Evolutionary conservation across 2,888 invertebrate species (phyloP), one percentile per base, ranked within the genome.

Genomic region (Ormyrus pomaceus): DNA sequence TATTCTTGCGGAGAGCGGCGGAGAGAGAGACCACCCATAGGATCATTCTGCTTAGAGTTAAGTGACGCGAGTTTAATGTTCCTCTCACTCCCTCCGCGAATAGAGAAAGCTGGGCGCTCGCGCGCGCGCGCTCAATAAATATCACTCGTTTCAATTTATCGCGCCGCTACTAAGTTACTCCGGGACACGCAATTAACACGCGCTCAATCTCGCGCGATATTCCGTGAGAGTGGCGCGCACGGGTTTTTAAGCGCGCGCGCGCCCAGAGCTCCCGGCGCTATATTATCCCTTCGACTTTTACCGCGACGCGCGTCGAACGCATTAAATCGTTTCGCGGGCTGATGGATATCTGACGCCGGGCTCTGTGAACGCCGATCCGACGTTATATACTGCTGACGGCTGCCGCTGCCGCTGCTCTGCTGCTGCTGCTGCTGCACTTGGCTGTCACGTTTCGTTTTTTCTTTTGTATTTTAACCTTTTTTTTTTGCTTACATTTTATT

Each of bases 41-140:
- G 64, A 79, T 64, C 68, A 77, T 72, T 75, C 77, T 78, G 82
- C 82, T 84, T 85, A 84, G 83, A 85, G 84, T 84, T 84, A 85
- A 86, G 83, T 85, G 86, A 86, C 85, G 83, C 83, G 85, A 86
- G 86, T 85, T 87, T 87, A 87, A 87, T 86, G 86, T 86, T 85
- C 83, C 86, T 76, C 78, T 77, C 48, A 4, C 58, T 13, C 56
- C 5, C 53, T 73, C 11, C 76, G 58, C 65, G 68, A 64, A 70
- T 70, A 61, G 76, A 55, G 51, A 58, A 6, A 13, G n/a, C 19
- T 19, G 19, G 1, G 1, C 2, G 19, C 50, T 34, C 61, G 46
- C 34, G 71, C 53, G 45, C 69, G 77, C 82, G 84, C 84, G 84
- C 85, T 87, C 87, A 82, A 87, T 87, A 88, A 88, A 88, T 87